phyloP scores from a whole-genome alignment of 2,797 vertebrate species.

The Molossus molossus region DNA sequence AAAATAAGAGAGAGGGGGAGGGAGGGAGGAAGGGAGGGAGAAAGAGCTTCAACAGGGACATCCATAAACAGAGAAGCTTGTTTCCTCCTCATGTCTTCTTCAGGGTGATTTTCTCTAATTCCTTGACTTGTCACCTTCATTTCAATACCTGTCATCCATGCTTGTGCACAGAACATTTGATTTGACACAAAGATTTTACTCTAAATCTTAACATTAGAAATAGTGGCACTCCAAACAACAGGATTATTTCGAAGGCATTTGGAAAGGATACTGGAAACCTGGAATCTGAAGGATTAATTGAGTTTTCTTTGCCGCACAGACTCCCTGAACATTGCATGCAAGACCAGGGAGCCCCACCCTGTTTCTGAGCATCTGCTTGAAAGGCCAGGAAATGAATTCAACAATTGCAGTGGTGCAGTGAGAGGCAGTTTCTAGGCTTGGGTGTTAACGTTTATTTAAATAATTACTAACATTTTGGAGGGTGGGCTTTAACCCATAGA shows the following conservation, averaged over 20 bases:
- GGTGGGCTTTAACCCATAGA: background rate
- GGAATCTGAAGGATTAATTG: background rate
- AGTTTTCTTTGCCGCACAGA: slow-evolving; percentile 69
- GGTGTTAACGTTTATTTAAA: slow-evolving; percentile 7
- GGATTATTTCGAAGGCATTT: background rate
- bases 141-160: slow-evolving; percentile 42
- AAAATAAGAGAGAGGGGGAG: background rate
- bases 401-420: slow-evolving; percentile 76
- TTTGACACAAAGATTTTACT: slow-evolving; percentile 71
- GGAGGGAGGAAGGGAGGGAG: background rate
- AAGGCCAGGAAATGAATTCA: slow-evolving; percentile 71
- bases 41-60: background rate
- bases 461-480: background rate
- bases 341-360: slow-evolving; percentile 79
- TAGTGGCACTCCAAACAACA: background rate
- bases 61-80: background rate
- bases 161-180: slow-evolving; percentile 26
- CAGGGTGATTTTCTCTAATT: slow-evolving; percentile 5
- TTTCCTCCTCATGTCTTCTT: background rate
- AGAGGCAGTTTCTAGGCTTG: slow-evolving; percentile 51
- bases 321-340: background rate
- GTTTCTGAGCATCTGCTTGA: slow-evolving; percentile 80
- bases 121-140: slow-evolving; percentile 74
- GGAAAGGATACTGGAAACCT: background rate
- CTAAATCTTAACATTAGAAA: background rate